A percentile compares a stretch with the other conserved stretches of the same genome.
These are phyloP conservation scores for Hemibagrus guttatus DNA, from an alignment of 2,797 vertebrate genomes.

Conservation along the genomic window DNA sequence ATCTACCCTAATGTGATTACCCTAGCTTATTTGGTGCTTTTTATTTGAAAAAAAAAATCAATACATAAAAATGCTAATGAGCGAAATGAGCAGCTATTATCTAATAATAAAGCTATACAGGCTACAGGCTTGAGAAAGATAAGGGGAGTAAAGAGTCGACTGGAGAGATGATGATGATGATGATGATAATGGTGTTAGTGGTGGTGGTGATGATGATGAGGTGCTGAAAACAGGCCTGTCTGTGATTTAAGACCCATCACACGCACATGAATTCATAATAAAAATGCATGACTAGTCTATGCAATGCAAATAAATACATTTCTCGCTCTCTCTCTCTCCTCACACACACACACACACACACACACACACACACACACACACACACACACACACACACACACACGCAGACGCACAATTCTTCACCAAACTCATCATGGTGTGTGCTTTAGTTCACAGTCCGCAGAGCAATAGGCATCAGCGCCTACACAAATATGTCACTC, in stretches of 20 bases:
- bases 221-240: background rate
- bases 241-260: slow-evolving; percentile 17
- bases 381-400: background rate
- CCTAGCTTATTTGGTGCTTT: background rate
- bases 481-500: slow-evolving; percentile 63
- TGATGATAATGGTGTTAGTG: background rate
- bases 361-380: background rate
- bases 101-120: background rate
- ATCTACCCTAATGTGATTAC: background rate
- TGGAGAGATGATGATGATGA: background rate
- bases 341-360: background rate
- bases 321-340: too few species aligned
- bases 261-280: background rate
- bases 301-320: background rate
- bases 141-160: background rate
- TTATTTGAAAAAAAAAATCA: background rate
- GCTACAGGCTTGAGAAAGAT: background rate
- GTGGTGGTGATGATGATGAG: too few species aligned
- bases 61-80: background rate
- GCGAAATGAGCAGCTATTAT: background rate
- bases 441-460: slow-evolving; percentile 36
- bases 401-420: background rate
- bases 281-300: background rate
- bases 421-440: background rate
- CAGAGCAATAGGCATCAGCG: slow-evolving; percentile 59